These are phyloP conservation scores for Synanceia verrucosa DNA, from an alignment of 2,797 vertebrate species.

Conservation along the genomic window DNA sequence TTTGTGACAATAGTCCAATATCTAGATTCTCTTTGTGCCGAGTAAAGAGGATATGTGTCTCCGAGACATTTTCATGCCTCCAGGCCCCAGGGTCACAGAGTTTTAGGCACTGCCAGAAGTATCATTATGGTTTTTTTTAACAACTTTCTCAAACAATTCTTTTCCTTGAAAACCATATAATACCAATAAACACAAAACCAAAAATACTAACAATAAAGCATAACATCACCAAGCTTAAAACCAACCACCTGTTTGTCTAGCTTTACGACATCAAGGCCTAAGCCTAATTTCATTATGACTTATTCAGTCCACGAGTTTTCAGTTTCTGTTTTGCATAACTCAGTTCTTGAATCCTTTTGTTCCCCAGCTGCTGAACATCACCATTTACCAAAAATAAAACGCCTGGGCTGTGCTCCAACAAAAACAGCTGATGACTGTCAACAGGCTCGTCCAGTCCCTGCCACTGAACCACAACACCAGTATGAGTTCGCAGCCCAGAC, in stretches of 20 bases:
- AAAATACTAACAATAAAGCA: background rate
- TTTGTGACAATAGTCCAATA: background rate
- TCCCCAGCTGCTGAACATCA: background rate
- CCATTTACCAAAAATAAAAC: background rate
- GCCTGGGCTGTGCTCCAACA: background rate
- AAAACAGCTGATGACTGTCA: conserved; percentile 33
- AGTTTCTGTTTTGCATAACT: background rate
- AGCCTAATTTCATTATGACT: background rate
- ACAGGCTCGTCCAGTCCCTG: background rate
- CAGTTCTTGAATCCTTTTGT: background rate
- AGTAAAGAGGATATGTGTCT: background rate
- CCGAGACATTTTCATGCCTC: background rate
- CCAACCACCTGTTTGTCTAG: background rate
- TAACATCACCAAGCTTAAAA: background rate
- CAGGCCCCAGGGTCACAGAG: no score
- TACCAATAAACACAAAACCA: no score
- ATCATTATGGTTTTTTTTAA: background rate
- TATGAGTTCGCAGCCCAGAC: conserved; percentile 12
- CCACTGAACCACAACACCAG: background rate
- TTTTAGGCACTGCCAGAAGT: background rate
- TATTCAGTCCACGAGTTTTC: background rate
- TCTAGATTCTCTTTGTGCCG: background rate
- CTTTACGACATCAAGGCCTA: background rate
- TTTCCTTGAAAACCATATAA: background rate
- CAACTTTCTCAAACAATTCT: background rate